phyloP scores from a whole-genome alignment of 1,140 invertebrate genomes.

The Apis cerana region DNA sequence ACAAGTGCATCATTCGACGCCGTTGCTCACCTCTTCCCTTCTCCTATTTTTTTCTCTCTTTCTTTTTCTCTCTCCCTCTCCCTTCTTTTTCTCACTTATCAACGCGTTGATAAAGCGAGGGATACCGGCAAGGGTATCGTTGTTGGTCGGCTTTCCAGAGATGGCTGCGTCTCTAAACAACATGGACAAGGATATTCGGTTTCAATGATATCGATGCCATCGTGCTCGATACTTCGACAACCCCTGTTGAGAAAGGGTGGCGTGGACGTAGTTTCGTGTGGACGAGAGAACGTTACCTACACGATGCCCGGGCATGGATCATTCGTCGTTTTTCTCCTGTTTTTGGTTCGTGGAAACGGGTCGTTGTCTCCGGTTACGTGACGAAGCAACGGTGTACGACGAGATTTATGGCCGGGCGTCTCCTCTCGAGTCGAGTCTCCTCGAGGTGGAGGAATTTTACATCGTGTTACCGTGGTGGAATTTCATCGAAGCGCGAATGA shows the following conservation, averaged over 20 bases:
- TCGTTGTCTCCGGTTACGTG: neutral
- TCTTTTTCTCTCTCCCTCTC: neutral
- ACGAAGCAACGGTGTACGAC: neutral
- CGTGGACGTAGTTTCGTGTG: neutral
- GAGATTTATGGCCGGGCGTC: neutral
- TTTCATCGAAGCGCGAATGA: neutral
- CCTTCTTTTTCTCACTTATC: neutral
- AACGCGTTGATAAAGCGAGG: conserved; percentile 53
- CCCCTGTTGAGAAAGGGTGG: conserved; percentile 45
- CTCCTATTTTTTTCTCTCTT: neutral
- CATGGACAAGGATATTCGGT: conserved; percentile 64
- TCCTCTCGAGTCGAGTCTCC: neutral
- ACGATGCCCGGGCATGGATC: neutral
- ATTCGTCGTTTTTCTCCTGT: neutral
- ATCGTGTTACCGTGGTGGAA: neutral
- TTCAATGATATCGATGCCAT: conserved; percentile 70
- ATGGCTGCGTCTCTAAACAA: conserved; percentile 38
- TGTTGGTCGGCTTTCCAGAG: conserved; percentile 57
- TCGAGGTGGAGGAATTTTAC: neutral
- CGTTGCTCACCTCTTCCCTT: neutral
- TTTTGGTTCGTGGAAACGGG: no score
- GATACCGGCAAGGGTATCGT: conserved; percentile 59
- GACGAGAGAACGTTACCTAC: neutral
- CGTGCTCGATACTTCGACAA: conserved; percentile 55
- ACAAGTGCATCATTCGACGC: conserved; percentile 11